These are phyloP conservation scores for Varecia variegata DNA, from an alignment of 2,797 vertebrate genomes.

Conservation along the genomic window DNA sequence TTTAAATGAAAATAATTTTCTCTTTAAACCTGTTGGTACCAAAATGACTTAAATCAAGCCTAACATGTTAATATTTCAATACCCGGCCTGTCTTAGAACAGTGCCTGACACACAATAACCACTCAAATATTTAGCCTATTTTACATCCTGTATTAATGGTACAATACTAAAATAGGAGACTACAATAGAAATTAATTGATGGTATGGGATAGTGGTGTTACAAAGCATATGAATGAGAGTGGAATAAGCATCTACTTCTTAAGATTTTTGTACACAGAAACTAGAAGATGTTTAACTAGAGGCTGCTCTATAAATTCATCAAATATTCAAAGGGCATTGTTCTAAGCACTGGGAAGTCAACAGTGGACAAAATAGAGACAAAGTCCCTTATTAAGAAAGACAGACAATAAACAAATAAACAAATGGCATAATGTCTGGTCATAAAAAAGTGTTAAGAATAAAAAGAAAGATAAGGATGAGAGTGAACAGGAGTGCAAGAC, in stretches of 20 bases:
- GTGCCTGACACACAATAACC: neutral
- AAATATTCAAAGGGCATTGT: neutral
- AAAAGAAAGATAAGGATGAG: neutral
- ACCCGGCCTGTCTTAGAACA: neutral
- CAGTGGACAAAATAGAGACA: neutral
- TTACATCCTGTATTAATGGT: conserved; percentile 30
- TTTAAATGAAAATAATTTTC: conserved; percentile 40
- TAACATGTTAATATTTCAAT: conserved; percentile 34
- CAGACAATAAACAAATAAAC: neutral
- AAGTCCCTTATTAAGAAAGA: neutral
- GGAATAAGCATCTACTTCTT: conserved; percentile 10
- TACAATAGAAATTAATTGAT: neutral
- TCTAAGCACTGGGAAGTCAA: neutral
- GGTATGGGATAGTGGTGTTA: neutral
- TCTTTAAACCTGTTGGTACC: neutral
- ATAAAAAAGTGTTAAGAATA: neutral
- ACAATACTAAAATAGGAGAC: neutral
- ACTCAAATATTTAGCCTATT: conserved; percentile 34
- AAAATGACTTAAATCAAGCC: conserved; percentile 27
- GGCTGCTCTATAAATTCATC: conserved; percentile 12
- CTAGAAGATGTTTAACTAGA: conserved; percentile 7
- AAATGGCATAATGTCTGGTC: neutral
- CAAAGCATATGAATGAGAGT: conserved; percentile 11
- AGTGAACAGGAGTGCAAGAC: neutral
- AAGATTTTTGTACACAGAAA: conserved; percentile 14